Evolutionary conservation across 2,888 invertebrate genomes (phyloP).

Genomic region (Caenorhabditis sp.): DNA sequence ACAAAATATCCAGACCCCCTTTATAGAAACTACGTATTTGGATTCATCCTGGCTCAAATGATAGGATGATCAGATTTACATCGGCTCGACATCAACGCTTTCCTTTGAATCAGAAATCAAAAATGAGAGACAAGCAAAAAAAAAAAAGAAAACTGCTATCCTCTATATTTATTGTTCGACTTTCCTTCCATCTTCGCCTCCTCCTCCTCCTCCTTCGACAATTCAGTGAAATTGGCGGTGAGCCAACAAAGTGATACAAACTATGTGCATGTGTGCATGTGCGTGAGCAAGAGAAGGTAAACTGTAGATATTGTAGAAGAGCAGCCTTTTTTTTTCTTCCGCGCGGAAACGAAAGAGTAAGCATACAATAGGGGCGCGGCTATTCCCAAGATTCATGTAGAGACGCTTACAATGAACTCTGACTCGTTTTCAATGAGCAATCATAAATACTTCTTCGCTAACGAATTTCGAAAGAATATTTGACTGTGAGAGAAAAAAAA

Average conservation of each 20-base stretch:
- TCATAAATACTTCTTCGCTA: constrained; percentile 15
- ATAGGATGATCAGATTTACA: neutral
- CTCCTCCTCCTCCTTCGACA: neutral
- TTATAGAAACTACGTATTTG: too few species aligned
- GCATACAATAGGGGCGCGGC: constrained; percentile 58
- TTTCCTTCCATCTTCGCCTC: constrained; percentile 45
- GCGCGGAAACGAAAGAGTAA: constrained; percentile 58
- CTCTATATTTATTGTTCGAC: constrained; percentile 57
- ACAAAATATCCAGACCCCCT: too few species aligned
- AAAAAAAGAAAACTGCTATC: constrained; percentile 34
- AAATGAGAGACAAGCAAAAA: constrained; percentile 7
- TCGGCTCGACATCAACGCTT: neutral
- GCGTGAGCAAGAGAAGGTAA: constrained; percentile 42
- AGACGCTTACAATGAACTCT: constrained; percentile 32
- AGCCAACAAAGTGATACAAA: constrained; percentile 62
- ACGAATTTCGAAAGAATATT: constrained; percentile 12
- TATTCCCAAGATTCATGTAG: constrained; percentile 3
- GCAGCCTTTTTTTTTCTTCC: constrained; percentile 31
- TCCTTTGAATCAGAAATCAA: neutral
- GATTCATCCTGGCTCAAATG: too few species aligned
- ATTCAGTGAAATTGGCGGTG: constrained; percentile 45
- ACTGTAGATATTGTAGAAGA: constrained; percentile 41
- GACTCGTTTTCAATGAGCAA: constrained; percentile 34
- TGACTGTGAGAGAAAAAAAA: constrained; percentile 24
- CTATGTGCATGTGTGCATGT: constrained; percentile 36